Base-by-base conservation (phyloP, 92 coral and sea anemone genomes). In the Paragorgia papillata region DNA sequence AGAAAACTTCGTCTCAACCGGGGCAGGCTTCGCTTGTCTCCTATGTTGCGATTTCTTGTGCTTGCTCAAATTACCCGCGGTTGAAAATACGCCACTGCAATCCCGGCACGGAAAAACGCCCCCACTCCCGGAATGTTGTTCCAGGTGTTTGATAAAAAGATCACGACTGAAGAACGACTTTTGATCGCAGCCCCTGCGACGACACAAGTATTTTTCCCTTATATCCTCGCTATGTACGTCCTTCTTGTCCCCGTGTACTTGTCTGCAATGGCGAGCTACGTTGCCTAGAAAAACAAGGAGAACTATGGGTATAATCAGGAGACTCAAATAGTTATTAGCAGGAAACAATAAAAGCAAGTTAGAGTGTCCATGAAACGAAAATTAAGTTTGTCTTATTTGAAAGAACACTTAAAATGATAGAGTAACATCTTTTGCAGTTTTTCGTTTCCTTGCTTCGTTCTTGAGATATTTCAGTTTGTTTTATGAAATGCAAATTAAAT, bases 171-270 rank as follows among this genome's bases (percentile, higher is more conserved):
- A n/a, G 34, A 70, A 70, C 46, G 61, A 26, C 21, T 55, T 39
- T 70, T 70, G 77, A 21, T 51, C 32, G 21, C 77, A 70, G 9
- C 77, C 77, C 9, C 77, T 51, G 31, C 77, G 77, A 51, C 77
- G 77, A 1, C 77, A 70, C 18, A 70, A 29, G 32, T 46, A 70
- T 18, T 54, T 50, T 6, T 70, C 30, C 30, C 51, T 70, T 6
- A 28, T 50, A 12, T 9, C 55, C 7, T 48, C 14, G 18, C 17
- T 33, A 30, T 22, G 46, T 4, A 34, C 57, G 18, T 51, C 74
- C 3, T 50, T 50, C 0, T 28, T 50, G 41, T 50, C 77, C 14
- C 62, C 21, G 25, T 70, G 77, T 5, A 40, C 62, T 50, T 70
- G 62, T 54, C 46, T 70, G 62, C 77, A 70, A 53, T 70, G 77